Percentiles rank a stretch among this genome's conserved stretches.
phyloP scores from a whole-genome alignment of 2,888 invertebrate species.

The Parnassius orleans region DNA sequence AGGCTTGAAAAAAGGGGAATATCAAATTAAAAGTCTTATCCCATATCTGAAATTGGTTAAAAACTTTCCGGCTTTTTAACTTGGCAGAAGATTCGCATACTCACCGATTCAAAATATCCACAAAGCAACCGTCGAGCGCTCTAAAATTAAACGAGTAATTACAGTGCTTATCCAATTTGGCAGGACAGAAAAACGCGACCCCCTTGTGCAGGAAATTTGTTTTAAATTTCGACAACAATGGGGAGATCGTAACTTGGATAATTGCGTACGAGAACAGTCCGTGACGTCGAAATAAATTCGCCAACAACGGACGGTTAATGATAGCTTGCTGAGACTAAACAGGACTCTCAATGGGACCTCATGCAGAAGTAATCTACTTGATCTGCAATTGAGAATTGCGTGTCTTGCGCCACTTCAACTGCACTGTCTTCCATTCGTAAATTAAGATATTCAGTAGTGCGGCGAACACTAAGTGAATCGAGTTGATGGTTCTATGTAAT shows the following conservation, averaged over 20 bases:
- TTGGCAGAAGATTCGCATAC: slow-evolving; percentile 49
- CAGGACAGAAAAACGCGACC: slow-evolving; percentile 76
- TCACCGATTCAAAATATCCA: slow-evolving; percentile 54
- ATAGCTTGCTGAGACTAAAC: slow-evolving; percentile 64
- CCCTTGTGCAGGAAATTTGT: slow-evolving; percentile 77
- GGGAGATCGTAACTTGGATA: slow-evolving; percentile 73
- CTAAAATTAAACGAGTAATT: slow-evolving; percentile 70
- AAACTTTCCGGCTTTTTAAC: slow-evolving; percentile 62
- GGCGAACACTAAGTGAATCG: slow-evolving; percentile 25
- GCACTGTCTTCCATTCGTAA: slow-evolving; percentile 34
- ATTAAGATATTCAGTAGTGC: slow-evolving; percentile 41
- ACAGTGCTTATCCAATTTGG: slow-evolving; percentile 80
- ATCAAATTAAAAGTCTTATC: slow-evolving; percentile 12
- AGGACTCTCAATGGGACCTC: slow-evolving; percentile 59
- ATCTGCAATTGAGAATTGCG: slow-evolving; percentile 65
- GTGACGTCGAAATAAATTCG: slow-evolving; percentile 71
- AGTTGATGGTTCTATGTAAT: slow-evolving; percentile 20
- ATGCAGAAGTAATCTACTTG: slow-evolving; percentile 55
- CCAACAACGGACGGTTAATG: slow-evolving; percentile 72
- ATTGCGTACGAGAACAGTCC: slow-evolving; percentile 69
- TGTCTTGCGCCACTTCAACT: slow-evolving; percentile 47
- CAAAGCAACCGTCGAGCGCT: slow-evolving; percentile 48
- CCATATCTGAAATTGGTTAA: slow-evolving; percentile 28
- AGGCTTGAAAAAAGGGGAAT: neutral
- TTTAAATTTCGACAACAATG: slow-evolving; percentile 81